Evolutionary conservation across 2,113 vertebrate genomes (phyloP).

Genomic region (Oryzias javanicus): DNA sequence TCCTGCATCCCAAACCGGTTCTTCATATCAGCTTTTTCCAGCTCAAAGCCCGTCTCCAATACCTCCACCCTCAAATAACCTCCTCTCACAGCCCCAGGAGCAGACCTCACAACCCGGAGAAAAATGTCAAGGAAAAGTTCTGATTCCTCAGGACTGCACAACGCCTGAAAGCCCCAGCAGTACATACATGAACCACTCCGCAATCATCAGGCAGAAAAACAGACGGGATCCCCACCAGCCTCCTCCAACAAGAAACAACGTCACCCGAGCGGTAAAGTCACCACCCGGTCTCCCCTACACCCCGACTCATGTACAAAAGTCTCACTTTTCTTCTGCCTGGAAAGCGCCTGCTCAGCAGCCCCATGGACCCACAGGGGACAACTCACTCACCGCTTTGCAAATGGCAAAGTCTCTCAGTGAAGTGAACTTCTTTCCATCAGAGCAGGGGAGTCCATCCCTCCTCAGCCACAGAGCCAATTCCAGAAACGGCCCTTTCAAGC

Average conservation of each 20-base stretch:
- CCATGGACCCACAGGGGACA: conserved; percentile 65
- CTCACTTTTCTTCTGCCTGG: conserved; percentile 61
- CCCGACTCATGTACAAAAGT: conserved; percentile 32
- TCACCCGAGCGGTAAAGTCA: conserved; percentile 30
- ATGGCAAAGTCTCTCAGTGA: conserved; percentile 79
- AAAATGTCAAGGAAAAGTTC: conserved; percentile 45
- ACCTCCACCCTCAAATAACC: conserved; percentile 42
- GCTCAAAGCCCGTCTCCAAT: conserved; percentile 57
- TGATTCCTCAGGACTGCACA: conserved; percentile 46
- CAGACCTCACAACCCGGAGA: conserved; percentile 52
- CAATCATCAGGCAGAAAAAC: conserved; percentile 53
- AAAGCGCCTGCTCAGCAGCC: conserved; percentile 38
- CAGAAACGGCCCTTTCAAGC: conserved; percentile 58
- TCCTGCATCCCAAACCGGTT: conserved; percentile 45
- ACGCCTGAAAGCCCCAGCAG: conserved; percentile 62
- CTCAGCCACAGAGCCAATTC: conserved; percentile 44
- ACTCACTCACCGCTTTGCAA: conserved; percentile 78
- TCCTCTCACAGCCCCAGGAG: conserved; percentile 53
- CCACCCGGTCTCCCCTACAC: conserved; percentile 60
- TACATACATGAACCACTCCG: conserved; percentile 68
- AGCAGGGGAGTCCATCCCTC: conserved; percentile 38
- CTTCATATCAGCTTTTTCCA: conserved; percentile 81
- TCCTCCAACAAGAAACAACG: conserved; percentile 52
- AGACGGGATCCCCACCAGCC: conserved; percentile 52
- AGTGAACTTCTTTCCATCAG: conserved; percentile 62